phyloP scores from a whole-genome alignment of 2,797 vertebrate genomes.

The Rhinoraja longicauda region DNA sequence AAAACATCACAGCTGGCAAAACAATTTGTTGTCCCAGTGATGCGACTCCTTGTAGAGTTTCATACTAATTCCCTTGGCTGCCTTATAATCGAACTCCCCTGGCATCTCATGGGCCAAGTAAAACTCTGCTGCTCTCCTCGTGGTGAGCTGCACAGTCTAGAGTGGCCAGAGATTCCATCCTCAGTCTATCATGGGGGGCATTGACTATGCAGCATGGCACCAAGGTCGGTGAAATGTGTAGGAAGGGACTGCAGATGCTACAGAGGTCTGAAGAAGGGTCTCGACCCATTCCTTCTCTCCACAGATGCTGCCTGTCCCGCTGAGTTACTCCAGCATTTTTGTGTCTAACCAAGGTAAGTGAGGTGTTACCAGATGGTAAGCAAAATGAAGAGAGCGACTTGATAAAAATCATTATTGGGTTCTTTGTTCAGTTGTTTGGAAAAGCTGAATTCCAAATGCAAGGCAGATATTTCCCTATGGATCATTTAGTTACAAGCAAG shows the following conservation, averaged over 20 bases:
- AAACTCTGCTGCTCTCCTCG: neutral
- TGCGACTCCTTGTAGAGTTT: neutral
- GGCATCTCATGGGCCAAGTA: neutral
- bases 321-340: no score
- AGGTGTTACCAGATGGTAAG: neutral
- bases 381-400: neutral
- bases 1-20: neutral
- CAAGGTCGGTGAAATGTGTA: no score
- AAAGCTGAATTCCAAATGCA: neutral
- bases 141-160: neutral
- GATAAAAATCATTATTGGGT: neutral
- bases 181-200: neutral
- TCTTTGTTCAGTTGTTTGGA: neutral
- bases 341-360: no score
- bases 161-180: neutral
- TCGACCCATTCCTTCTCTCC: no score
- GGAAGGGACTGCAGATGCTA: no score
- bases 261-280: no score
- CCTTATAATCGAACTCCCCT: neutral
- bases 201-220: neutral
- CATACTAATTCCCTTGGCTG: neutral
- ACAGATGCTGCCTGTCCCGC: no score
- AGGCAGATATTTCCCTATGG: neutral
- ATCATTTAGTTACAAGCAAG: conserved; percentile 17
- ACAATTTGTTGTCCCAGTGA: neutral